Conservation (phyloP, 2,797 vertebrate species). For the Aldrovandia affinis region DNA sequence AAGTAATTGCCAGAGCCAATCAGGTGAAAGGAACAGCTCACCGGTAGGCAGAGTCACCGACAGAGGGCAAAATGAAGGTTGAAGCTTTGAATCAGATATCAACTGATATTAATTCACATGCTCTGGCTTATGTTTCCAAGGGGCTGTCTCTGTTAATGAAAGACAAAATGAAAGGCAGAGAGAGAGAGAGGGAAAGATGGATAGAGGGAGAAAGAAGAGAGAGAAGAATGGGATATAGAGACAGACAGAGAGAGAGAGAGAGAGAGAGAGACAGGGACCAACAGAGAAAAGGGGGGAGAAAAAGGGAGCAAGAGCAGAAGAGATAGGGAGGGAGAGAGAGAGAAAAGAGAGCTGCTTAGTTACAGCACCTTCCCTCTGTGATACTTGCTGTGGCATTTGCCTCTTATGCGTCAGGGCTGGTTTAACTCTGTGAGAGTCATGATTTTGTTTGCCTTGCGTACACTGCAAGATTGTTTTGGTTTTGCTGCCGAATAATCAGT, state of each 20-base stretch:
- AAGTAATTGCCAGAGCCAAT: background rate
- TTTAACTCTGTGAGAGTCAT: conserved; percentile 8
- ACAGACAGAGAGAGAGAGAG: too few relatives aligned
- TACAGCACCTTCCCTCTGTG: background rate
- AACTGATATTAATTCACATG: conserved; percentile 7
- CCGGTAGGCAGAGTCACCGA: background rate
- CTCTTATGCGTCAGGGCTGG: background rate
- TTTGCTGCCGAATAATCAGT: conserved; percentile 1
- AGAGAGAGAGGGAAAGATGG: background rate
- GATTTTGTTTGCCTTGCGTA: conserved; percentile 15
- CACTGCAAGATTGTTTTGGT: conserved; percentile 9
- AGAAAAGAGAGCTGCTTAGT: background rate
- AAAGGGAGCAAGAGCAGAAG: background rate
- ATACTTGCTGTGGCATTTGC: background rate
- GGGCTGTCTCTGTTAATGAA: background rate
- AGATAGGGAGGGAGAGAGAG: background rate
- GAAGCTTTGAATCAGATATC: conserved; percentile 16
- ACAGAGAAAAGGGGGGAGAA: background rate
- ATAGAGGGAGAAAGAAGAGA: background rate
- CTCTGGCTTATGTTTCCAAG: background rate
- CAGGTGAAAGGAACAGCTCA: background rate
- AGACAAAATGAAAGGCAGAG: background rate
- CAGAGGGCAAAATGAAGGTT: background rate
- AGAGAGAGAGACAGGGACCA: too few relatives aligned
- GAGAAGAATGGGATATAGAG: too few relatives aligned